Evolutionary conservation across 2,888 invertebrate genomes (phyloP), one percentile per base, ranked within the genome.

Genomic region (Parasteatoda lunata): DNA sequence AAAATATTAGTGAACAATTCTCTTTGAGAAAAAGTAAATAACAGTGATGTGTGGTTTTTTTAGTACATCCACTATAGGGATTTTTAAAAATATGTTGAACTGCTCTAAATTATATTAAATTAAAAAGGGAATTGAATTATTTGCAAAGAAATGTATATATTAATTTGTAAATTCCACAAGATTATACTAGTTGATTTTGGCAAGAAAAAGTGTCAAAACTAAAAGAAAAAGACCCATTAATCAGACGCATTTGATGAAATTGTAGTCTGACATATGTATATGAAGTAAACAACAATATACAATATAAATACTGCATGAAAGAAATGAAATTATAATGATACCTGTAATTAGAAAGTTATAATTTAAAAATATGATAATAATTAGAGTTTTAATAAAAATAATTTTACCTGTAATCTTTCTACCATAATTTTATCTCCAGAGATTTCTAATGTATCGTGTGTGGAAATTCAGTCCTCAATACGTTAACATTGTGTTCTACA

Each of bases 401-500:
- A 66, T 65, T 15, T 51, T 78, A 93, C 94, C 91, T 96, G 96
- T 84, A 98, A 96, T 86, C 96, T 95, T 84, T 97, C 97, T 85
- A 96, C 93, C 79, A 97, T 94, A 92, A 96, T 96, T 45, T 77
- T 84, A 84, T 88, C 88, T 72, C 77, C 68, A n/a, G 88, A 77
- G n/a, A 96, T 95, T 92, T 98, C 98, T 77, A 95, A 92, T 90
- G 95, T 94, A 93, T 96, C 95, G 90, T 95, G 95, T 7, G 95
- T 94, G 30, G 95, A 94, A 68, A 96, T 92, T 89, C 96, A 95
- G 92, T 98, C 97, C 92, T 97, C 97, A 92, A 97, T 96, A 84
- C 97, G 94, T 91, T 96, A 95, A 98, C 93, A 4, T 95, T 94
- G 86, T 97, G 96, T 90, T 96, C 95, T 30, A 97, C 93, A 80